Conservation (phyloP, 2,113 vertebrate genomes). For the Sisor rabdophorus region DNA sequence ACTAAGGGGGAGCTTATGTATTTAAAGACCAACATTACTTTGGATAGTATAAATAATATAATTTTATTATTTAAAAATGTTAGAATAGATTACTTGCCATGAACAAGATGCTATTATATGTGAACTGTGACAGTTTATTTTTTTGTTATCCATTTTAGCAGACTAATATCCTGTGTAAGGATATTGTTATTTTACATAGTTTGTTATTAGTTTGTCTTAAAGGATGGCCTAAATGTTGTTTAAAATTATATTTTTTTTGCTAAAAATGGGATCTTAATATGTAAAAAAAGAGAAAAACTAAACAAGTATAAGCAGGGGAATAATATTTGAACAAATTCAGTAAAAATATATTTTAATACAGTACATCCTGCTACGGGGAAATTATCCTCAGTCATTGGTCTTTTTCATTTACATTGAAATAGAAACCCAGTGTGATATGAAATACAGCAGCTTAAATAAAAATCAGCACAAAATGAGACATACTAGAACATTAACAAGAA, state of each 20-base stretch:
- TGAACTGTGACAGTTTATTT: no score
- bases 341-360: no score
- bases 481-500: neutral
- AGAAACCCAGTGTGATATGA: slow-evolving; percentile 46
- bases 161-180: neutral
- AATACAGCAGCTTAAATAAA: slow-evolving; percentile 38
- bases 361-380: no score
- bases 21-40: neutral
- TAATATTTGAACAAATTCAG: no score
- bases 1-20: neutral
- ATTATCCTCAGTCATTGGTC: neutral
- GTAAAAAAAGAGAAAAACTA: no score
- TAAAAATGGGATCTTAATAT: neutral
- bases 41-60: no score
- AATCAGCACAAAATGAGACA: neutral
- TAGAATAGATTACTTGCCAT: no score
- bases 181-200: neutral
- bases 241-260: neutral
- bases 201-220: neutral
- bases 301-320: no score
- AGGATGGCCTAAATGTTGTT: neutral
- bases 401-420: slow-evolving; percentile 25
- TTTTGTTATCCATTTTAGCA: neutral
- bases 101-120: no score
- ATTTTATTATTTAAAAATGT: no score